A percentile compares a stretch with the other conserved stretches of the same genome.
These are phyloP conservation scores for Bruchidius siliquastri DNA, from an alignment of 2,888 invertebrate genomes.

Conservation along the genomic window DNA sequence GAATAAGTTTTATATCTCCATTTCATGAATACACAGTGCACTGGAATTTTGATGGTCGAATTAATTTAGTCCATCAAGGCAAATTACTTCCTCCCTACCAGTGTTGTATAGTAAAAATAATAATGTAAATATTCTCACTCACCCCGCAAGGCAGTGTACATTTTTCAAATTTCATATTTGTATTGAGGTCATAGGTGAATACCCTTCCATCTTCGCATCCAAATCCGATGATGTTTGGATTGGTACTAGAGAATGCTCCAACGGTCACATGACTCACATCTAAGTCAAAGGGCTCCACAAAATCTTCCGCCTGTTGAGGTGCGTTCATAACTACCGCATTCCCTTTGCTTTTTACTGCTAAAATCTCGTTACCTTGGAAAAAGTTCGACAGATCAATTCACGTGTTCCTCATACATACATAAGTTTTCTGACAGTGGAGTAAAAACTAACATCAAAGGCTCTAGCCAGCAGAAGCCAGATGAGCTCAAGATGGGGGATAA, in stretches of 20 bases:
- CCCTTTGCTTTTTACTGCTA: conserved; percentile 31
- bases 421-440: no score
- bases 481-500: no score
- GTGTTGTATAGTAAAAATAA: no score
- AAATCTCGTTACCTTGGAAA: conserved; percentile 17
- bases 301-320: not conserved
- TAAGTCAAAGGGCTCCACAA: conserved; percentile 6
- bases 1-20: no score
- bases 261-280: conserved; percentile 20
- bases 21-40: no score
- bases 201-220: conserved; percentile 32
- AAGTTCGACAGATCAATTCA: not conserved
- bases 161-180: not conserved
- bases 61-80: no score
- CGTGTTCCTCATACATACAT: no score
- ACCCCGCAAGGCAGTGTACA: not conserved
- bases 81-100: no score
- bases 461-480: no score
- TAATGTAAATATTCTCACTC: not conserved
- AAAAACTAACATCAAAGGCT: no score
- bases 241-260: conserved; percentile 28
- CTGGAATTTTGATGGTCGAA: no score
- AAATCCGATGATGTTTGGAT: conserved; percentile 27
- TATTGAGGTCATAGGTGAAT: conserved; percentile 27
- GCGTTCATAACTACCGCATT: conserved; percentile 24